Evolutionary conservation across 2,113 vertebrate genomes (phyloP).

Genomic region (Sitta europaea): DNA sequence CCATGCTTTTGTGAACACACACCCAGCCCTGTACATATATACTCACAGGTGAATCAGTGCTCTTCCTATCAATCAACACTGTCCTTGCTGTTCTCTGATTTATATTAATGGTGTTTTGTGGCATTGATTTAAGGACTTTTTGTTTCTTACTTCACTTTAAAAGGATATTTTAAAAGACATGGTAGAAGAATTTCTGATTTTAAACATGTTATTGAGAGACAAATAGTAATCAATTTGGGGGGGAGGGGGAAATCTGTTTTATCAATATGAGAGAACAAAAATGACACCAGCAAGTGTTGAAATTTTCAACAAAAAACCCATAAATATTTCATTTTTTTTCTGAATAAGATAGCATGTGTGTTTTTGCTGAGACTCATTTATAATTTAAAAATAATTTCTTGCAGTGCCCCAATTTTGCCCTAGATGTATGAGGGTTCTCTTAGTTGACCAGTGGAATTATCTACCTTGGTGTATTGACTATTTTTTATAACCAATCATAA

Average conservation of each 20-base stretch:
- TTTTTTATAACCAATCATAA: neutral
- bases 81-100: neutral
- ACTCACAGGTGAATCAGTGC: neutral
- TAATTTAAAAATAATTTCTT: neutral
- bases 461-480: neutral
- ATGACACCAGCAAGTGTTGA: neutral
- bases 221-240: neutral
- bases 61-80: neutral
- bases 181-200: neutral
- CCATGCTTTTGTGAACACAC: neutral
- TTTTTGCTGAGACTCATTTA: neutral
- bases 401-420: accelerated
- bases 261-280: neutral
- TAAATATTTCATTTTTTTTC: neutral
- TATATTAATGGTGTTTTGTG: neutral
- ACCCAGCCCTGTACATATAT: accelerated
- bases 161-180: neutral
- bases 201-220: neutral
- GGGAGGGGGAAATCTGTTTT: neutral
- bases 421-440: neutral
- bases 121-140: neutral
- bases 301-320: neutral
- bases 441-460: neutral
- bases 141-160: neutral
- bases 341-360: neutral